phyloP scores from a whole-genome alignment of 2,888 invertebrate species.

The Smittia aterrima region DNA sequence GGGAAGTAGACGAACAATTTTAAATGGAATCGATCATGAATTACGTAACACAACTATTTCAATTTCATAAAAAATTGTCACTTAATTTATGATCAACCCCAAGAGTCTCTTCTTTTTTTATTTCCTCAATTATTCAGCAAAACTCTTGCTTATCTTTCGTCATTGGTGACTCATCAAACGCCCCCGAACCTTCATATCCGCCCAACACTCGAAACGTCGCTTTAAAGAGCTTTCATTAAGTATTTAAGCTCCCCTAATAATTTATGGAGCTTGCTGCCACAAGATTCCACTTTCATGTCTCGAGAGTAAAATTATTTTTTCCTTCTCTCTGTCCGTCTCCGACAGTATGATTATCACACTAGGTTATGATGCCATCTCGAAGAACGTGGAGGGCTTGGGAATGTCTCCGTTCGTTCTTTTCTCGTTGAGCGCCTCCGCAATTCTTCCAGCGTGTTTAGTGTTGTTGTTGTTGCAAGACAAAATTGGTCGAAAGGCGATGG shows the following conservation, averaged over 20 bases:
- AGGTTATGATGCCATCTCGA: slow-evolving; percentile 61
- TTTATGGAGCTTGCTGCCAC: background rate
- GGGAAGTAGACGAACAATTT: background rate
- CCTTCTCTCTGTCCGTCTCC: background rate
- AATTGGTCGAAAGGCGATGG: slow-evolving; percentile 57
- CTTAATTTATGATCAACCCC: too few relatives aligned
- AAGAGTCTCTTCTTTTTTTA: too few relatives aligned
- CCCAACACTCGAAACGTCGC: background rate
- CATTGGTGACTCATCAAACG: too few relatives aligned
- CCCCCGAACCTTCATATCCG: too few relatives aligned
- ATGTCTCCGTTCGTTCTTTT: slow-evolving; percentile 60
- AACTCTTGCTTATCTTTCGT: too few relatives aligned
- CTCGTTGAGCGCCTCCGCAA: slow-evolving; percentile 57
- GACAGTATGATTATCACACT: slow-evolving; percentile 61
- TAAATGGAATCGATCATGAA: background rate
- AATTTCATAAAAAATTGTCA: too few relatives aligned
- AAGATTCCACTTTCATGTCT: background rate
- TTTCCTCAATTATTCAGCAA: too few relatives aligned
- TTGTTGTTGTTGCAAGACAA: slow-evolving; percentile 51
- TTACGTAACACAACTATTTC: too few relatives aligned
- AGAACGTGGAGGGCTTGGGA: slow-evolving; percentile 59
- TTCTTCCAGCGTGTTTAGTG: slow-evolving; percentile 59
- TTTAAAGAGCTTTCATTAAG: background rate
- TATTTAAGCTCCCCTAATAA: background rate
- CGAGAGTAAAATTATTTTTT: background rate